Conservation (phyloP, 2,888 invertebrate genomes). For the Eilema depressum region DNA sequence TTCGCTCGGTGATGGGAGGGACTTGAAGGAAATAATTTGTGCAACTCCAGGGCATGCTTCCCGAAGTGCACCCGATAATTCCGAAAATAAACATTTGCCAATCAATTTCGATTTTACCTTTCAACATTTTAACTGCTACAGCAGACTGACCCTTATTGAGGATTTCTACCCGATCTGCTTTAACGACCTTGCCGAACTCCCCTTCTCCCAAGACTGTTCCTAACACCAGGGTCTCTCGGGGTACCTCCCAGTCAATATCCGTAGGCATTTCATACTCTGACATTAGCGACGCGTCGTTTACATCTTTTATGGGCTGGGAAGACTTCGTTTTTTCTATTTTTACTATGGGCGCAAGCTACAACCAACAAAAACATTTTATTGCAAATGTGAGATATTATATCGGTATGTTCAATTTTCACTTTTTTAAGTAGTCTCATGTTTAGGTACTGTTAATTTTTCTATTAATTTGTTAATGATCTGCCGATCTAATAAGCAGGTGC, state of each 20-base stretch:
- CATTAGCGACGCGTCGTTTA: slow-evolving; percentile 90
- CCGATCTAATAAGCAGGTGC: too few relatives aligned
- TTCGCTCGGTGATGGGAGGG: too few relatives aligned
- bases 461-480: too few relatives aligned
- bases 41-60: too few relatives aligned
- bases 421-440: too few relatives aligned
- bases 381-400: too few relatives aligned
- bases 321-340: slow-evolving; percentile 95
- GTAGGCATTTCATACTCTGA: slow-evolving; percentile 98
- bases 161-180: slow-evolving; percentile 93
- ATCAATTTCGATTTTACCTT: slow-evolving; percentile 87
- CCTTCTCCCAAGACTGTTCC: slow-evolving; percentile 97
- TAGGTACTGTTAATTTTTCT: too few relatives aligned
- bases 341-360: slow-evolving; percentile 94
- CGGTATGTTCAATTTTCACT: too few relatives aligned
- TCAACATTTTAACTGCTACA: slow-evolving; percentile 99
- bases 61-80: too few relatives aligned
- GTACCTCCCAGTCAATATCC: slow-evolving; percentile 98
- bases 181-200: slow-evolving; percentile 98
- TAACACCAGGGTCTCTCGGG: slow-evolving; percentile 91
- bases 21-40: too few relatives aligned
- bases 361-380: background rate
- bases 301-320: slow-evolving; percentile 89
- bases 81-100: slow-evolving; percentile 76
- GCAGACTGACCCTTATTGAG: slow-evolving; percentile 90